Evolutionary conservation across 2,797 vertebrate species (phyloP).

Genomic region (Loris lydekkerianus): DNA sequence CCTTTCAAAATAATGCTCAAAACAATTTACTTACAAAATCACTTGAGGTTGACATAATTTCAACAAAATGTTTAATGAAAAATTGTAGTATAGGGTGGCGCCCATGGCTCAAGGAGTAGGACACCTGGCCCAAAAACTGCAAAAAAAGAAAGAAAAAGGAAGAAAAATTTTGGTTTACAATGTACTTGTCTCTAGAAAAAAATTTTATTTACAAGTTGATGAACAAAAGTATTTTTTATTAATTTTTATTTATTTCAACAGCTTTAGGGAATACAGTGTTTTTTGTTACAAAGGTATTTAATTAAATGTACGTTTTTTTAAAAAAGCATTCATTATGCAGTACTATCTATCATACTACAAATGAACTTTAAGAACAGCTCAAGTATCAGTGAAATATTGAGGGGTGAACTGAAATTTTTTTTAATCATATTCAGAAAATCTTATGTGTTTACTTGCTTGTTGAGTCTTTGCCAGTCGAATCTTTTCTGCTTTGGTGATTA

Average conservation of each 20-base stretch:
- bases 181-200: conserved; percentile 59
- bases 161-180: conserved; percentile 71
- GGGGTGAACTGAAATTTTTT: not conserved
- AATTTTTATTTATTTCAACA: not conserved
- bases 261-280: not conserved
- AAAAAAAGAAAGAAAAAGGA: no score
- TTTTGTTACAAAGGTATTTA: not conserved
- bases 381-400: conserved; percentile 49
- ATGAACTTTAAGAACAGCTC: not conserved
- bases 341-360: conserved; percentile 54
- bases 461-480: conserved; percentile 94
- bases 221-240: conserved; percentile 74
- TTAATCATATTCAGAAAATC: conserved; percentile 93
- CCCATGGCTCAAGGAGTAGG: no score
- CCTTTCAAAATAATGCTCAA: conserved; percentile 51
- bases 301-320: conserved; percentile 58
- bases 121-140: no score
- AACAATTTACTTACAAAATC: conserved; percentile 69
- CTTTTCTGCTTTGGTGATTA: conserved; percentile 97
- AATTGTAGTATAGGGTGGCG: conserved; percentile 45
- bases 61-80: conserved; percentile 69
- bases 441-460: conserved; percentile 95
- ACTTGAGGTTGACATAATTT: not conserved
- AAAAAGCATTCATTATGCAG: conserved; percentile 67
- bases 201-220: conserved; percentile 83